These are phyloP conservation scores for Dendrophyllia cribrosa DNA, from an alignment of 64 coral and sea anemone species.

Conservation along the genomic window DNA sequence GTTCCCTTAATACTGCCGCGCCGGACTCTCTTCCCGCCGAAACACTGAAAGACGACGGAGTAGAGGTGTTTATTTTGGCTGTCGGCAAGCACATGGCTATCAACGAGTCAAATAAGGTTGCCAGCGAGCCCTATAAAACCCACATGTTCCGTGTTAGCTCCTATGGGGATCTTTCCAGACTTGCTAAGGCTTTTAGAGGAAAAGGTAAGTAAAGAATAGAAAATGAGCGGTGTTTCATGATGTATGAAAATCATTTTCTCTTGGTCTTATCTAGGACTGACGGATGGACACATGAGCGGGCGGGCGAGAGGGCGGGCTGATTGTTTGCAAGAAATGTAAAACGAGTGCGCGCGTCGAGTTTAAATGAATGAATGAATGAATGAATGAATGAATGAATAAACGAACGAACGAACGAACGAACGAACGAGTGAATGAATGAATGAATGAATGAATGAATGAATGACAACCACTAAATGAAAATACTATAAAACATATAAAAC, in stretches of 20 bases:
- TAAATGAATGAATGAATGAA: background rate
- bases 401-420: too few relatives aligned
- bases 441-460: background rate
- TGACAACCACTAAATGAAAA: too few relatives aligned
- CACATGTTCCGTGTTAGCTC: background rate
- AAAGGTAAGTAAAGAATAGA: background rate
- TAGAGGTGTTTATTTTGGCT: slow-evolving; percentile 12
- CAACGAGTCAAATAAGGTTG: background rate
- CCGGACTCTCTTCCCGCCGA: background rate
- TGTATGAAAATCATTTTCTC: too few relatives aligned
- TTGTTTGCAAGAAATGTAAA: too few relatives aligned
- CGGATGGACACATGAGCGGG: too few relatives aligned
- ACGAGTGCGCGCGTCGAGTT: too few relatives aligned
- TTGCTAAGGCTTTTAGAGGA: background rate
- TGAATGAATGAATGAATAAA: background rate
- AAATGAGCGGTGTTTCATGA: too few relatives aligned
- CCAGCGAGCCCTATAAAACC: background rate
- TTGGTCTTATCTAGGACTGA: too few relatives aligned
- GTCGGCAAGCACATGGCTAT: slow-evolving; percentile 11
- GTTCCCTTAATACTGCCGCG: background rate
- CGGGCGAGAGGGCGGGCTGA: too few relatives aligned
- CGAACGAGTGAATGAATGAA: background rate
- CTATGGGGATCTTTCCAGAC: background rate
- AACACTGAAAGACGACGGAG: background rate
- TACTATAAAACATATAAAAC: too few relatives aligned